These are phyloP conservation scores for Azorinus chamasolen DNA, from an alignment of 2,888 invertebrate species.

Conservation along the genomic window DNA sequence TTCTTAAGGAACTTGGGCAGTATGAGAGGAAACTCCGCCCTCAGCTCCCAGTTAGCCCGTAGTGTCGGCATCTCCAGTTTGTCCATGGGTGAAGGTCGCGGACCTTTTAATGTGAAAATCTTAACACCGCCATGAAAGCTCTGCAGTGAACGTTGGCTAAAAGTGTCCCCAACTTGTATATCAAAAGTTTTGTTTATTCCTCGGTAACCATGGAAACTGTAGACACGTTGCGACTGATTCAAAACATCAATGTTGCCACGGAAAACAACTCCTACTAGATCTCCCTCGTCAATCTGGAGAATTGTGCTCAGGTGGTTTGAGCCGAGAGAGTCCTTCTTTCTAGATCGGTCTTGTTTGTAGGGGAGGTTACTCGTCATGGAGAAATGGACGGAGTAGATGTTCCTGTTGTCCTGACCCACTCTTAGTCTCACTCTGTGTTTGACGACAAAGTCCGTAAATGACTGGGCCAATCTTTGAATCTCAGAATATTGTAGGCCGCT, in stretches of 20 bases:
- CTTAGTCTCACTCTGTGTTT: slow-evolving; percentile 38
- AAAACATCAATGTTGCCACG: slow-evolving; percentile 49
- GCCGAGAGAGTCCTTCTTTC: not conserved
- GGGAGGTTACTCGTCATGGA: slow-evolving; percentile 36
- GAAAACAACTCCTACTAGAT: slow-evolving; percentile 43
- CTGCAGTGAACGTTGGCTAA: slow-evolving; percentile 50
- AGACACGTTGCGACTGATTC: slow-evolving; percentile 28
- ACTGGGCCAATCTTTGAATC: slow-evolving; percentile 26
- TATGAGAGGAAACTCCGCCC: slow-evolving; percentile 45
- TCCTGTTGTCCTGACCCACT: slow-evolving; percentile 27
- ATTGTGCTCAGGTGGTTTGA: not conserved
- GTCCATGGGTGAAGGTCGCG: slow-evolving; percentile 20
- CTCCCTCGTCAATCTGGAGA: slow-evolving; percentile 40
- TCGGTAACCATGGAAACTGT: slow-evolving; percentile 50
- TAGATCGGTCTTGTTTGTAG: slow-evolving; percentile 12
- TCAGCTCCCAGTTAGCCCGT: slow-evolving; percentile 42
- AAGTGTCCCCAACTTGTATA: slow-evolving; percentile 38
- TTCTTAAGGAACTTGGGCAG: slow-evolving; percentile 53
- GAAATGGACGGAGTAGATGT: slow-evolving; percentile 32
- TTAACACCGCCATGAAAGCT: slow-evolving; percentile 51
- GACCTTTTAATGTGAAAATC: slow-evolving; percentile 29
- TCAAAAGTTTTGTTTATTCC: slow-evolving; percentile 44
- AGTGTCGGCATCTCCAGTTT: slow-evolving; percentile 21
- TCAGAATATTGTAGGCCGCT: slow-evolving; percentile 39
- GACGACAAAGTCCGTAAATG: slow-evolving; percentile 28